Base-by-base conservation (phyloP, 2,797 vertebrate genomes). In the Enteromius afrohamiltoni region DNA sequence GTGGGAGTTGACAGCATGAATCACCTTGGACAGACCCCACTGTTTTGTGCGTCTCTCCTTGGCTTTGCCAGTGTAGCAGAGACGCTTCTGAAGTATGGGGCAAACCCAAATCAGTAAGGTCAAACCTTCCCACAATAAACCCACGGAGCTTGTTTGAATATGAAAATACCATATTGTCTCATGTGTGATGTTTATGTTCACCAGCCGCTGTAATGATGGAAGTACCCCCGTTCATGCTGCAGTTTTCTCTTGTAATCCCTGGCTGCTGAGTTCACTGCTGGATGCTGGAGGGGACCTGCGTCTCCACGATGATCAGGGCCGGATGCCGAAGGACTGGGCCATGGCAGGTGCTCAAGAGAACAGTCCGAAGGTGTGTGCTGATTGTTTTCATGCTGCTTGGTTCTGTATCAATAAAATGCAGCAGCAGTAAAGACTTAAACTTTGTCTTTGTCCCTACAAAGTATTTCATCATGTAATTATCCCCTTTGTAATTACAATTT, bases 221-320 rank as follows among this genome's bases (percentile, higher is more conserved):
- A 97, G 96, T 88, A 97, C 96, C 2, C 96, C 96, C 0, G 94
- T 97, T 17, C 96, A 97, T 0, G 96, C 96, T 4, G 96, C 95
- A 0, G 95, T 95, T 0, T 96, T 96, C 86, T 97, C 96, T 3
- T 95, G 95, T 60, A 95, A 93, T 55, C 93, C 93, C 31, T 89
- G 93, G 88, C 90, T 97, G 85, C 93, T 97, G 69, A 95, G 95
- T 83, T 91, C 87, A 71, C 84, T 97, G 6, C 81, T 97, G 92
- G 95, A 96, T 65, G 93, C 92, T 3, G 96, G 96, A 1, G 97
- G 96, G 60, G 96, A 97, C 79, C 88, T 97, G 29, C 87, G 96
- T n/a, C 91, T 94, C 0, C 96, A 96, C 0, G 96, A 97, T 8
- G 45, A 88, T 53, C 84, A 91, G 26, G 95, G 96, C 45, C 93